phyloP scores from a whole-genome alignment of 2,888 invertebrate genomes.

The Andrena marginata region DNA sequence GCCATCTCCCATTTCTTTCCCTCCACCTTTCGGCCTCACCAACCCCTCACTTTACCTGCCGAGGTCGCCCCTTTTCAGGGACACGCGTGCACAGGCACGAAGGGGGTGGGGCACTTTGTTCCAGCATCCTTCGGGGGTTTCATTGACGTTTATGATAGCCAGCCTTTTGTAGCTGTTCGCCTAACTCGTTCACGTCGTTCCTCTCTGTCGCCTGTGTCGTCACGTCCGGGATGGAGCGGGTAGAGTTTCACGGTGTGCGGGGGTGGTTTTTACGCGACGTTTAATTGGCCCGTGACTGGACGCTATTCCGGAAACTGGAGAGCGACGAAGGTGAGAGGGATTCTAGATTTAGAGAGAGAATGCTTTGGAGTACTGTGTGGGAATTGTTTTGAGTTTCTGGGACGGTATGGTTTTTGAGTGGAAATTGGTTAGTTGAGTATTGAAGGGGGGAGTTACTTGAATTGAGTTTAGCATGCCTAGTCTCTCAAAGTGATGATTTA shows the following conservation, averaged over 20 bases:
- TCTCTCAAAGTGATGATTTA: too few relatives aligned
- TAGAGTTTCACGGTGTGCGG: background rate
- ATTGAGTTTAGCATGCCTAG: too few relatives aligned
- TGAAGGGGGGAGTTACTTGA: too few relatives aligned
- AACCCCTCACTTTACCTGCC: constrained; percentile 20
- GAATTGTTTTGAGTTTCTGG: background rate
- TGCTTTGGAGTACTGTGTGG: background rate
- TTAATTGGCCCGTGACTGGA: constrained; percentile 23
- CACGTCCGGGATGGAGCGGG: background rate
- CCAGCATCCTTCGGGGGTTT: constrained; percentile 20
- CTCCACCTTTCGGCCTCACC: background rate
- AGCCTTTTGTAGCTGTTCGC: constrained; percentile 18
- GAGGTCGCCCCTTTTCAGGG: constrained; percentile 33
- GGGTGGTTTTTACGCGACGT: background rate
- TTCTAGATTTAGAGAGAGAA: background rate
- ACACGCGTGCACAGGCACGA: background rate
- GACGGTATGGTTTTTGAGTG: background rate
- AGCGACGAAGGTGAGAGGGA: background rate
- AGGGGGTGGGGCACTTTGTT: constrained; percentile 19
- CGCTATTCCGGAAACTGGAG: background rate
- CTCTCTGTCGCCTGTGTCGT: background rate
- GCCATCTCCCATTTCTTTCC: constrained; percentile 13
- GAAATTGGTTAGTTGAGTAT: background rate
- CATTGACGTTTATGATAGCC: constrained; percentile 49
- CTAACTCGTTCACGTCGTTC: constrained; percentile 13